phyloP scores from a whole-genome alignment of 2,113 vertebrate genomes.

The Grantiella picta region DNA sequence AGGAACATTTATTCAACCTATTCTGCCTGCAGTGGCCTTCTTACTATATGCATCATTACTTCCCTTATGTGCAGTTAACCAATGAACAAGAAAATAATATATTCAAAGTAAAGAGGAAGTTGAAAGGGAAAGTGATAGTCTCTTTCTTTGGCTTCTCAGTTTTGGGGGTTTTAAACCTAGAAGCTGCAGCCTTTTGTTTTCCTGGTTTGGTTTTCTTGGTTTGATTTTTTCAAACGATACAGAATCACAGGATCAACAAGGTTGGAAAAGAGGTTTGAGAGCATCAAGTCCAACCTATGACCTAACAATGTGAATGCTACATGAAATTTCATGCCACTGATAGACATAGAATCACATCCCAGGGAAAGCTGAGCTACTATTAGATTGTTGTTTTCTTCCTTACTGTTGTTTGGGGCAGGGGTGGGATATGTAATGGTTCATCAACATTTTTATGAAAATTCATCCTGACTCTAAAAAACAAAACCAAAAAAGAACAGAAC shows the following conservation, averaged over 20 bases:
- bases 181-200: neutral
- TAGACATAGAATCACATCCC: neutral
- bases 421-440: neutral
- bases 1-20: neutral
- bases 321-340: neutral
- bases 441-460: neutral
- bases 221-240: neutral
- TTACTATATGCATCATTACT: neutral
- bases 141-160: neutral
- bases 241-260: neutral
- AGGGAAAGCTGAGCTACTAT: neutral
- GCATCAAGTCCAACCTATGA: accelerated
- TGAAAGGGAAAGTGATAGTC: neutral
- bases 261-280: neutral
- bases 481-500: neutral
- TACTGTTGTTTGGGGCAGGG: neutral
- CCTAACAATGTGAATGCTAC: neutral
- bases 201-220: neutral
- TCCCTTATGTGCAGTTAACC: neutral
- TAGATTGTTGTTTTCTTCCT: neutral
- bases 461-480: neutral
- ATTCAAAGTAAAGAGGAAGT: neutral
- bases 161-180: neutral
- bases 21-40: neutral
- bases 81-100: neutral